Conservation (phyloP, 2,797 vertebrate species). For the Salmo trutta region DNA sequence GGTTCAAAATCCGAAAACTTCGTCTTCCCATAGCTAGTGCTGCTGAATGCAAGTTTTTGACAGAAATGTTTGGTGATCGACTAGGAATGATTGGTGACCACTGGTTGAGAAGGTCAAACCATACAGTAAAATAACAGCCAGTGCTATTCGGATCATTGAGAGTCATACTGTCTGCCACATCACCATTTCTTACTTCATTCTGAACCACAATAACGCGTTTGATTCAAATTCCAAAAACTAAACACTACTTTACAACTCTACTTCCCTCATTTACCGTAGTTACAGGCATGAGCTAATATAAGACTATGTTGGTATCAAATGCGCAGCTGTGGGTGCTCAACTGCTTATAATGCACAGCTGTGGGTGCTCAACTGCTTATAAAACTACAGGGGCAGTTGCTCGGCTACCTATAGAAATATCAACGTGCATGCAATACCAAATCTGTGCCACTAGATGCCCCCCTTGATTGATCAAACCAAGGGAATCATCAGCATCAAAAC, state of each 20-base stretch:
- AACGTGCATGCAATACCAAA: not conserved
- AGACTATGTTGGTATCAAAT: not conserved
- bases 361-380: no score
- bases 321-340: not conserved
- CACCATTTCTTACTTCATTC: constrained; percentile 52
- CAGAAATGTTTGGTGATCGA: no score
- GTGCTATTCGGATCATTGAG: no score
- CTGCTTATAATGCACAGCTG: no score
- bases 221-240: not conserved
- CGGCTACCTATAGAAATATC: no score
- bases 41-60: no score
- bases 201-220: constrained; percentile 6
- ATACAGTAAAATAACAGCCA: no score
- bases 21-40: no score
- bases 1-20: no score
- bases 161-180: not conserved
- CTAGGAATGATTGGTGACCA: no score
- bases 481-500: not conserved
- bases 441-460: not conserved
- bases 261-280: not conserved
- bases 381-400: no score
- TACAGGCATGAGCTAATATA: not conserved
- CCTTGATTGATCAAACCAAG: not conserved
- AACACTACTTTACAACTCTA: not conserved
- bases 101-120: no score